Base-by-base conservation (phyloP, 2,113 vertebrate species). In the Sapayoa aenigma region DNA sequence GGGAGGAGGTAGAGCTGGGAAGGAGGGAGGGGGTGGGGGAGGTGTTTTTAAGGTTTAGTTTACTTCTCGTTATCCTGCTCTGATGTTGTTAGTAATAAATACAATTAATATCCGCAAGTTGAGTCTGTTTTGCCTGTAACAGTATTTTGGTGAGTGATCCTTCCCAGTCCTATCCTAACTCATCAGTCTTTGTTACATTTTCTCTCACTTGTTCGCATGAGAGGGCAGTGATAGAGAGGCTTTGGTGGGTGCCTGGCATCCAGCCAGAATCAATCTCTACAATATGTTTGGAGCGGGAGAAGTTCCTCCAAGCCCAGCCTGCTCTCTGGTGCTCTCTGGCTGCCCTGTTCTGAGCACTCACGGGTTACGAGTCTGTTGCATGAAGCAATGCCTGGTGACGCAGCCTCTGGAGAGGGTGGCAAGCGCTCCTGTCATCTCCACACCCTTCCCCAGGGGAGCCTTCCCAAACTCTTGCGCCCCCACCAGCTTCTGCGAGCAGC, bases 401-500 rank as follows among this genome's bases (percentile, higher is more conserved):
- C 58, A 56, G 92, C 20, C n/a, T 90, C 33, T 81, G 14, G 1
- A 79, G 69, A 89, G 75, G 83, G 89, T 25, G 19, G 96, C 77
- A 87, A 97, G 85, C 4, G 0, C 46, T 92, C 89, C 81, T 9
- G 88, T 97, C 65, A 89, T 90, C 53, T 53, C 89, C 93, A 72
- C 95, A 66, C 96, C 92, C 95, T 92, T 84, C 78, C 96, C 75
- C 85, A 53, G 6, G 90, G 69, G 89, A 96, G 20, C 82, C 71
- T 86, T 89, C 73, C 37, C 60, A 42, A 65, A 72, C 53, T 81
- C 75, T 46, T 66, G 50, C 27, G 8, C 69, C 59, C 74, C 41
- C 24, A 65, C n/a, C 52, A 47, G 59, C 39, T 90, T 41, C 55
- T 59, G n/a, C 0, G 0, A 91, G 65, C 31, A 53, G 4, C 33